phyloP scores from a whole-genome alignment of 2,888 invertebrate species.

The Polietes domitor region DNA sequence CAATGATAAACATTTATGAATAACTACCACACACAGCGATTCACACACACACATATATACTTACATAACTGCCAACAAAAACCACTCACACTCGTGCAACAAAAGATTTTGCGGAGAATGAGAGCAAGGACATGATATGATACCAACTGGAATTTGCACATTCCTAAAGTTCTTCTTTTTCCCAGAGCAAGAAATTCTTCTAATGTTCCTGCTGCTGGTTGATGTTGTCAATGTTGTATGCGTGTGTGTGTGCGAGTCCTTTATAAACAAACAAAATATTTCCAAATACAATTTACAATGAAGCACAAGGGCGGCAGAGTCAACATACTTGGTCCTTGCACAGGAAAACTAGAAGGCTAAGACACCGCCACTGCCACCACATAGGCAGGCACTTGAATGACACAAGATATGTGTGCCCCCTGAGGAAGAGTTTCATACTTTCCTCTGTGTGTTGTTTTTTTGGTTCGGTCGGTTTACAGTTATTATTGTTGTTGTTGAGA shows the following conservation, averaged over 20 bases:
- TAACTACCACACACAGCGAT: slow-evolving; percentile 23
- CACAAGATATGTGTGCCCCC: slow-evolving; percentile 13
- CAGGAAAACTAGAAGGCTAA: not conserved
- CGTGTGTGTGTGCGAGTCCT: slow-evolving; percentile 14
- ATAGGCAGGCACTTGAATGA: not conserved
- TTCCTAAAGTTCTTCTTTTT: slow-evolving; percentile 18
- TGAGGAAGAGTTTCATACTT: slow-evolving; percentile 4
- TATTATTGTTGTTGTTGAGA: slow-evolving; percentile 22
- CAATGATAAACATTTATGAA: slow-evolving; percentile 49
- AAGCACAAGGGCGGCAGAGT: not conserved
- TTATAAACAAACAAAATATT: slow-evolving; percentile 27
- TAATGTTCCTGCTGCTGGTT: not conserved
- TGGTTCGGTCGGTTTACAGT: not conserved
- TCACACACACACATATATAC: not conserved
- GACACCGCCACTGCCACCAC: not conserved
- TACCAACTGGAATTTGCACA: slow-evolving; percentile 1
- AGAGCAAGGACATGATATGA: slow-evolving; percentile 11
- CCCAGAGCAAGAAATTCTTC: slow-evolving; percentile 12
- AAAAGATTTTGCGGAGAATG: slow-evolving; percentile 1
- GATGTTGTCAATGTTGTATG: slow-evolving; percentile 54
- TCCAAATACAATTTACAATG: not conserved
- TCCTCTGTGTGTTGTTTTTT: not conserved
- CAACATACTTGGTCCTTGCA: slow-evolving; percentile 10
- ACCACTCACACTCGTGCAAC: not conserved
- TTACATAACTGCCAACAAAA: not conserved